Percentiles rank a stretch among this genome's conserved stretches.
Conservation (phyloP, 37 sponge, comb jelly and placozoan genomes). For the Dysidea cf. avara region DNA sequence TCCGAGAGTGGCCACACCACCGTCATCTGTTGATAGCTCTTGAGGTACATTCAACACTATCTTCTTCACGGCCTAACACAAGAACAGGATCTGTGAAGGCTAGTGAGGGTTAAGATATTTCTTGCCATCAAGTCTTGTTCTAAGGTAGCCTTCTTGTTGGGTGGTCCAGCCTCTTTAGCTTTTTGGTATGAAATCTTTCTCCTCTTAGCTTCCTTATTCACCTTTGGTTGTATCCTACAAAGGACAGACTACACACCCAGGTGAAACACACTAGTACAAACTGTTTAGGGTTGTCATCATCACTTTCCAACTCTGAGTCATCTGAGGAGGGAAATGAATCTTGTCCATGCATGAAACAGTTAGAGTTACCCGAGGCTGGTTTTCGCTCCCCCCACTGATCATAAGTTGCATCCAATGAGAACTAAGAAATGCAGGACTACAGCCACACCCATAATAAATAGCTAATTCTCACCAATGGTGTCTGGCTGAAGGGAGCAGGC, state of each 20-base stretch:
- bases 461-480: conserved; percentile 1
- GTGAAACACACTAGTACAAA: not conserved
- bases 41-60: too few species aligned
- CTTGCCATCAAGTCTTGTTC: conserved; percentile 9
- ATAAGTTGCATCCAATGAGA: too few species aligned
- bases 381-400: too few species aligned
- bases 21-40: too few species aligned
- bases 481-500: conserved; percentile 79
- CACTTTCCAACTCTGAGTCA: conserved; percentile 44
- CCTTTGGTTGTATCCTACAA: too few species aligned
- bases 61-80: too few species aligned
- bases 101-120: conserved; percentile 17
- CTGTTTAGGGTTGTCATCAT: conserved; percentile 29
- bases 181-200: conserved; percentile 16
- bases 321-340: not conserved
- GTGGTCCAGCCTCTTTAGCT: conserved; percentile 1
- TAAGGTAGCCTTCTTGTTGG: not conserved
- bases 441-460: not conserved
- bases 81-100: too few species aligned
- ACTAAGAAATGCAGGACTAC: too few species aligned
- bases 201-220: conserved; percentile 7
- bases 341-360: too few species aligned
- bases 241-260: not conserved
- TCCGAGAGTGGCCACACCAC: too few species aligned
- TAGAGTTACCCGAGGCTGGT: not conserved